phyloP scores from a whole-genome alignment of 2,888 invertebrate genomes.

The Caradrina clavipalpis region DNA sequence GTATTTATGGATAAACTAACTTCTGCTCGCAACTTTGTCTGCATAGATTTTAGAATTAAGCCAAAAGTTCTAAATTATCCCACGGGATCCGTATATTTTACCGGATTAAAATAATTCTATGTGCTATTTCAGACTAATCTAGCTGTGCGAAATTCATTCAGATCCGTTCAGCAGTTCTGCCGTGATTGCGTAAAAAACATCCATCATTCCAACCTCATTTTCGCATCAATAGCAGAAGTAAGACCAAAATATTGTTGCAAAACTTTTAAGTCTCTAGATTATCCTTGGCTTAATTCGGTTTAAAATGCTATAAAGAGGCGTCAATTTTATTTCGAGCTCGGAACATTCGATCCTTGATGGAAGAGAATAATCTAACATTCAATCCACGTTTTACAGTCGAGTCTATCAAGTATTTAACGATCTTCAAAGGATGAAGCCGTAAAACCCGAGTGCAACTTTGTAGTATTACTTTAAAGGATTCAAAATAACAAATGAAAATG shows the following conservation, averaged over 20 bases:
- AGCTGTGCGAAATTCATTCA: too few relatives aligned
- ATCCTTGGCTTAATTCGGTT: not conserved
- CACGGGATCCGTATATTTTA: too few relatives aligned
- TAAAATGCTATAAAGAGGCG: not conserved
- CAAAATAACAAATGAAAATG: constrained; percentile 5
- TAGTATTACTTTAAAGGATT: constrained; percentile 11
- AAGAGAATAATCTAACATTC: constrained; percentile 21
- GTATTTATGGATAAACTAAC: too few relatives aligned
- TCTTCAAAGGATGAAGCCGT: constrained; percentile 29
- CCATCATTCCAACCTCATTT: too few relatives aligned
- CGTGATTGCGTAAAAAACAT: too few relatives aligned
- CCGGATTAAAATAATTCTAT: too few relatives aligned
- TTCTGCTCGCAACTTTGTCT: too few relatives aligned
- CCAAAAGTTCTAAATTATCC: too few relatives aligned
- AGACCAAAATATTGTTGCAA: not conserved
- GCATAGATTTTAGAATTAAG: too few relatives aligned
- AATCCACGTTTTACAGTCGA: constrained; percentile 5
- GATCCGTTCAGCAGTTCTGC: too few relatives aligned
- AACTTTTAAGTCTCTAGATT: not conserved
- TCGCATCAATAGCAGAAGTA: too few relatives aligned
- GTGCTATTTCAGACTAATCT: too few relatives aligned
- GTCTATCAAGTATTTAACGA: constrained; percentile 23
- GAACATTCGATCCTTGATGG: not conserved
- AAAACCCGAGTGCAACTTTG: constrained; percentile 28
- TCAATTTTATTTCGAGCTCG: constrained; percentile 7